These are phyloP conservation scores for Enteromius fasciolatus DNA, from an alignment of 2,797 vertebrate species.

Conservation along the genomic window DNA sequence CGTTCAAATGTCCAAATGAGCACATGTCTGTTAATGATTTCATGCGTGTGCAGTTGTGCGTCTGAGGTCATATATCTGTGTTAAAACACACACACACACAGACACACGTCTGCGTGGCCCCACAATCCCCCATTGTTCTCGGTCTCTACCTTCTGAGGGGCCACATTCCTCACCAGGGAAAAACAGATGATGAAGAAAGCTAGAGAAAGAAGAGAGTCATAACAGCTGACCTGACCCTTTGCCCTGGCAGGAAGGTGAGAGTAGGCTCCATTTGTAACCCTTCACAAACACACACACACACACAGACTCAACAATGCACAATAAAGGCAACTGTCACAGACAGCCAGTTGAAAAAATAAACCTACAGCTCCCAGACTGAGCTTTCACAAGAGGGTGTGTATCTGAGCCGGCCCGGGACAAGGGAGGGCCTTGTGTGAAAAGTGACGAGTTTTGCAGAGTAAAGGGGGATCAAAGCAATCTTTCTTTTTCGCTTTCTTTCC, in stretches of 20 bases:
- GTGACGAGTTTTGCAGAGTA: slow-evolving; percentile 77
- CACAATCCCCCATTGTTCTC: slow-evolving; percentile 83
- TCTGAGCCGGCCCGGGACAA: slow-evolving; percentile 83
- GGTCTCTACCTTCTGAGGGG: slow-evolving; percentile 81
- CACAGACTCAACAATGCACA: slow-evolving; percentile 86
- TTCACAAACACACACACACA: slow-evolving; percentile 66
- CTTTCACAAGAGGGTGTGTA: slow-evolving; percentile 59
- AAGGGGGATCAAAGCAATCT: slow-evolving; percentile 68
- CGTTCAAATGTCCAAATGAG: slow-evolving; percentile 40
- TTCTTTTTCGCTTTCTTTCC: slow-evolving; percentile 48
- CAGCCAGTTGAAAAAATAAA: slow-evolving; percentile 86
- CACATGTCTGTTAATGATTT: slow-evolving; percentile 72
- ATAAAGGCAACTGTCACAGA: slow-evolving; percentile 90
- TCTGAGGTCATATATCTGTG: slow-evolving; percentile 52
- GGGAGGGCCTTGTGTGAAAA: slow-evolving; percentile 84
- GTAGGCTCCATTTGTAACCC: slow-evolving; percentile 86
- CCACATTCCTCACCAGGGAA: slow-evolving; percentile 83
- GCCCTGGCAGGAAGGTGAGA: slow-evolving; percentile 84
- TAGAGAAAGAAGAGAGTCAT: slow-evolving; percentile 52
- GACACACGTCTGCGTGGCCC: slow-evolving; percentile 34
- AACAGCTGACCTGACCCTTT: slow-evolving; percentile 76
- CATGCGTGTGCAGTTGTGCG: slow-evolving; percentile 64
- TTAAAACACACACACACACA: slow-evolving; percentile 48
- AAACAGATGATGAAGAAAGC: slow-evolving; percentile 75
- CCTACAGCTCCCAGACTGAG: slow-evolving; percentile 79